Conservation (phyloP, 1,140 invertebrate genomes). For the Eurosta solidaginis region DNA sequence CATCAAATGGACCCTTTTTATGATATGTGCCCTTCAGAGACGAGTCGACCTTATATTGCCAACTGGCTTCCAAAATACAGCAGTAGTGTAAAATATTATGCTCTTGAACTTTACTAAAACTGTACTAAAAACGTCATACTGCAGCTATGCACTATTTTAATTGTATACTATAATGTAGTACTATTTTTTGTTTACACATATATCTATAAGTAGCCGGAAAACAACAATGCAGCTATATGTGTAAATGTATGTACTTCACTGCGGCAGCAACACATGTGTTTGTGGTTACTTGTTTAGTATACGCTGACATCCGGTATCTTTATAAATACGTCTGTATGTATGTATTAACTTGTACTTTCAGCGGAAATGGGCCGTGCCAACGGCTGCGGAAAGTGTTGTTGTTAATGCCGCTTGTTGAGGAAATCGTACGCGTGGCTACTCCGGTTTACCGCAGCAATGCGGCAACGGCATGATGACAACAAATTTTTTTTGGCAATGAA, state of each 20-base stretch:
- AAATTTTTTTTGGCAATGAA: constrained; percentile 22
- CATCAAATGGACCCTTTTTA: too few relatives aligned
- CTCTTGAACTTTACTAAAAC: too few relatives aligned
- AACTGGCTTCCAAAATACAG: too few relatives aligned
- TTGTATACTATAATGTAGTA: too few relatives aligned
- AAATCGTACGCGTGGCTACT: neutral
- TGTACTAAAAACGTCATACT: too few relatives aligned
- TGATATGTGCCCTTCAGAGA: too few relatives aligned
- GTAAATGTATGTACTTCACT: neutral
- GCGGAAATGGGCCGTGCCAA: constrained; percentile 3
- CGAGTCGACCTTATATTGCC: too few relatives aligned
- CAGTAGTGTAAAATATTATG: too few relatives aligned
- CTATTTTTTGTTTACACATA: too few relatives aligned
- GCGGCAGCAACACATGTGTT: neutral
- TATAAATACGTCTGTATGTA: neutral
- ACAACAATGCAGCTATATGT: neutral
- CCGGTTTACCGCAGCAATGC: neutral
- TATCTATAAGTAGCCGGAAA: too few relatives aligned
- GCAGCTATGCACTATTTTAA: too few relatives aligned
- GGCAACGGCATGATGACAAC: neutral
- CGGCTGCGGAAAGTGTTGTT: neutral
- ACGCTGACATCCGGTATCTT: neutral
- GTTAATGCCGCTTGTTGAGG: neutral
- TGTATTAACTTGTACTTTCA: too few relatives aligned
- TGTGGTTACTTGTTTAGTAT: neutral